Evolutionary conservation across 2,797 vertebrate genomes (phyloP).

Genomic region (Periophthalmus magnuspinnatus): DNA sequence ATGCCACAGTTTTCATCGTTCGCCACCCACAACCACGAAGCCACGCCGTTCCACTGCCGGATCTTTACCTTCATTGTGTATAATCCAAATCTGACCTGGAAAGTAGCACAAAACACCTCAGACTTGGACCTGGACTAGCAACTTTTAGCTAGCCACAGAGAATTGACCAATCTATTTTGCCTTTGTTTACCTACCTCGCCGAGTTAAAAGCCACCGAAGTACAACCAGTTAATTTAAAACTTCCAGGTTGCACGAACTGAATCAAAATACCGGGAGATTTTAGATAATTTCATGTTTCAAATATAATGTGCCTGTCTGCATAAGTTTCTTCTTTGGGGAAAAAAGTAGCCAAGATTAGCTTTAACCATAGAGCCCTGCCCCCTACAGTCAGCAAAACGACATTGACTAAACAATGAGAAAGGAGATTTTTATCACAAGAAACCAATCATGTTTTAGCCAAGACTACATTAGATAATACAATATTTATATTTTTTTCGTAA

Average conservation of each 20-base stretch:
- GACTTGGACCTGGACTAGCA: constrained; percentile 9
- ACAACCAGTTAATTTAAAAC: neutral
- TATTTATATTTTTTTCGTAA: neutral
- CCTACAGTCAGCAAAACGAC: neutral
- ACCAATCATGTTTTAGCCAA: neutral
- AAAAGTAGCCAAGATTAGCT: neutral
- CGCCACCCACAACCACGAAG: constrained; percentile 96
- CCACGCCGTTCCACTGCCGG: constrained; percentile 92
- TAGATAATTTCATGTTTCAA: neutral
- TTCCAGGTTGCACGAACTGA: neutral
- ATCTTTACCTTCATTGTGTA: constrained; percentile 87
- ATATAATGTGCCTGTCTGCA: neutral
- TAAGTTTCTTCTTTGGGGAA: constrained; percentile 4
- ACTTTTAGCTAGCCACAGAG: neutral
- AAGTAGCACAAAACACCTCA: neutral
- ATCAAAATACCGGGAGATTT: neutral
- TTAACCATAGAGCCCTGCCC: neutral
- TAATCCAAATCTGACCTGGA: neutral
- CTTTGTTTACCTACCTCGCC: neutral
- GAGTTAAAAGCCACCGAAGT: neutral
- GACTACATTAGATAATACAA: neutral
- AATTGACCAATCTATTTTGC: neutral
- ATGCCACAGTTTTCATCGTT: constrained; percentile 98
- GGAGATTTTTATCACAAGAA: neutral
- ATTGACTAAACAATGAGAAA: neutral